phyloP scores from a whole-genome alignment of 2,797 vertebrate species.

The Neostethus bicornis region DNA sequence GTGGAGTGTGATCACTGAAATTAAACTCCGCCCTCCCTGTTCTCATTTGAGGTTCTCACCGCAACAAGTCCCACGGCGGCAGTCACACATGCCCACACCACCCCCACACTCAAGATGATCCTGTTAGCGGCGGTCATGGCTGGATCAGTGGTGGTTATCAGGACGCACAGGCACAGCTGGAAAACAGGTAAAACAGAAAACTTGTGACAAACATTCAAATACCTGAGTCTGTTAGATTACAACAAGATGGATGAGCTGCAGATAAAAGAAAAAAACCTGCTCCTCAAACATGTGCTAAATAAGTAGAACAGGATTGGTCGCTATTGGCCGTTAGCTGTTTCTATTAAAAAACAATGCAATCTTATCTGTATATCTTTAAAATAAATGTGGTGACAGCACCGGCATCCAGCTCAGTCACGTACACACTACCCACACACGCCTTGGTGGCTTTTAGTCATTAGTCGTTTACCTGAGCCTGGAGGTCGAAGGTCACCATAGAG shows the following conservation, averaged over 20 bases:
- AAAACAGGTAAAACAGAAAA: conserved; percentile 9
- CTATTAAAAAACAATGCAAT: not conserved
- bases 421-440: not conserved
- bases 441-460: not conserved
- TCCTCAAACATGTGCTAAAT: too few relatives aligned
- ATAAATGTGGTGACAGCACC: not conserved
- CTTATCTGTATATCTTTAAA: not conserved
- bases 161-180: conserved; percentile 85
- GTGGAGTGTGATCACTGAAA: too few relatives aligned
- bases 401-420: not conserved
- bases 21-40: too few relatives aligned
- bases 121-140: conserved; percentile 64
- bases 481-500: conserved; percentile 89
- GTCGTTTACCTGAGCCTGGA: conserved; percentile 85
- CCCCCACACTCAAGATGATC: conserved; percentile 77
- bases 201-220: not conserved
- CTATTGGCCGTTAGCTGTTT: not conserved
- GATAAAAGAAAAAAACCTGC: too few relatives aligned
- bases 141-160: conserved; percentile 76
- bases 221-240: too few relatives aligned
- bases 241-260: not conserved
- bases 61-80: conserved; percentile 77
- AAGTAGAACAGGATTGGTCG: too few relatives aligned
- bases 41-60: conserved; percentile 72
- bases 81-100: conserved; percentile 83